Conservation (phyloP, 2,888 invertebrate genomes). For the Hartigia nigra region DNA sequence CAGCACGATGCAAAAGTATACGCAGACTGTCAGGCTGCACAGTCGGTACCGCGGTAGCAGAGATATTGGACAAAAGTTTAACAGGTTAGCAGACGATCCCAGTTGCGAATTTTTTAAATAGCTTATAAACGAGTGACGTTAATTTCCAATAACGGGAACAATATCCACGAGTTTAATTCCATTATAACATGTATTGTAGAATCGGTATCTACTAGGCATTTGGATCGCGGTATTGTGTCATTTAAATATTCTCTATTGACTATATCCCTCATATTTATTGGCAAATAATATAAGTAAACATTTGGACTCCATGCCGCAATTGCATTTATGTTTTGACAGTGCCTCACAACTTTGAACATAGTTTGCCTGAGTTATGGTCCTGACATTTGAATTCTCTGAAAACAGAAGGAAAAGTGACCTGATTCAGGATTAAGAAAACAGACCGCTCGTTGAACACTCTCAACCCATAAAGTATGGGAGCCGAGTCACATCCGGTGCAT, state of each 20-base stretch:
- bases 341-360: background rate
- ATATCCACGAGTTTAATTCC: background rate
- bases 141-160: constrained; percentile 19
- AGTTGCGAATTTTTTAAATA: constrained; percentile 14
- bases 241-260: background rate
- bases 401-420: background rate
- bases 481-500: constrained; percentile 63
- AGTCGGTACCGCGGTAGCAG: background rate
- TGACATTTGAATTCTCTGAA: background rate
- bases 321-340: background rate
- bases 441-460: constrained; percentile 43
- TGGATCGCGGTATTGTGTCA: background rate
- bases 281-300: background rate
- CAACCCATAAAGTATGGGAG: constrained; percentile 58
- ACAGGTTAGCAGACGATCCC: background rate
- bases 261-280: background rate
- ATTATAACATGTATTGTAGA: background rate
- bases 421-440: constrained; percentile 24
- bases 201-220: background rate
- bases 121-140: constrained; percentile 23
- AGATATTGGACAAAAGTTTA: constrained; percentile 18
- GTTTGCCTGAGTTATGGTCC: background rate
- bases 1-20: background rate
- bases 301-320: background rate
- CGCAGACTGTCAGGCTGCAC: background rate